These are phyloP conservation scores for Lagria hirta DNA, from an alignment of 2,888 invertebrate species.

Conservation along the genomic window DNA sequence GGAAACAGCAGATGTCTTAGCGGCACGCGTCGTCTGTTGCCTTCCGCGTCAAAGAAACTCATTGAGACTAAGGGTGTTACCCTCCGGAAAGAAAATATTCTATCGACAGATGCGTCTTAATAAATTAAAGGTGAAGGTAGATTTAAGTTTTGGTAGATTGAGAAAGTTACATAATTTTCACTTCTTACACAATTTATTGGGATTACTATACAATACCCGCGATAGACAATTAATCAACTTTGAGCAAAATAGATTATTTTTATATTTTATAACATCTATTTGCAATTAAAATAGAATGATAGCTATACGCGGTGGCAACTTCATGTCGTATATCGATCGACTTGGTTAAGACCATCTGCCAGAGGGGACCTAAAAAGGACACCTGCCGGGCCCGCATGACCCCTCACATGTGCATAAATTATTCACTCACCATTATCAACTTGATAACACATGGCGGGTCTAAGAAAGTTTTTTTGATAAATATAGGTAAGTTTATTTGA, in stretches of 20 bases:
- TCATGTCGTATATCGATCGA: conserved; percentile 27
- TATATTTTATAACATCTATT: conserved; percentile 10
- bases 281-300: conserved; percentile 19
- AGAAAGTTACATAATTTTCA: too few relatives aligned
- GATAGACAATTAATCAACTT: too few relatives aligned
- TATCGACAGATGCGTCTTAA: conserved; percentile 16
- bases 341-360: conserved; percentile 26
- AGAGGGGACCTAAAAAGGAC: conserved; percentile 41
- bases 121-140: conserved; percentile 2
- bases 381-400: conserved; percentile 48
- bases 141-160: not conserved
- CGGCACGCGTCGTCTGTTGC: conserved; percentile 39
- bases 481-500: too few relatives aligned
- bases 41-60: conserved; percentile 33
- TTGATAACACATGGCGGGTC: conserved; percentile 19
- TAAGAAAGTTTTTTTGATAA: too few relatives aligned
- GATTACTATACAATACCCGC: too few relatives aligned
- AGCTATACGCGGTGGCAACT: conserved; percentile 21
- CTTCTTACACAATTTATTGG: too few relatives aligned
- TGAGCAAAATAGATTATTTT: not conserved
- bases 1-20: conserved; percentile 38
- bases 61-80: conserved; percentile 38
- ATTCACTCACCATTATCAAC: conserved; percentile 25
- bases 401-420: conserved; percentile 43
- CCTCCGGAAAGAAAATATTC: conserved; percentile 22